Evolutionary conservation across 2,888 invertebrate species (phyloP).

Genomic region (Dascillus cervinus): DNA sequence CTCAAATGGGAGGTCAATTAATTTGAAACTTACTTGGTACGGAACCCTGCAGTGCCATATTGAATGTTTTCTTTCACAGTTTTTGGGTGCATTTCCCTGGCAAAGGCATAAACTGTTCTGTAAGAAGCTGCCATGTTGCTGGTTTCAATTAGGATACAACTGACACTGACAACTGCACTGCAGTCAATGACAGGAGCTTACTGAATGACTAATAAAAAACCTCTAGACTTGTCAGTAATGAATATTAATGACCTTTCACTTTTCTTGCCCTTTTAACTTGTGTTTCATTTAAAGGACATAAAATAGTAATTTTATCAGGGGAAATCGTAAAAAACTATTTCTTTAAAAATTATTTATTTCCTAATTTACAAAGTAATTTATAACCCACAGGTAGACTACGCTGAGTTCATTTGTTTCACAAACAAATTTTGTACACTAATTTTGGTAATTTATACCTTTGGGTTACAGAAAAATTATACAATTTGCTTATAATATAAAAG

Average conservation of each 20-base stretch:
- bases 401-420: too few relatives aligned
- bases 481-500: too few relatives aligned
- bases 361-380: too few relatives aligned
- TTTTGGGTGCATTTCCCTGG: constrained; percentile 70
- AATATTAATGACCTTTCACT: not conserved
- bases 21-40: constrained; percentile 66
- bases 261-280: not conserved
- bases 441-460: too few relatives aligned
- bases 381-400: too few relatives aligned
- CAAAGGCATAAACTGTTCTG: constrained; percentile 67
- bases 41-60: constrained; percentile 83
- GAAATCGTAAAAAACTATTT: too few relatives aligned
- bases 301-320: too few relatives aligned
- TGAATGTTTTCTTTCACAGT: constrained; percentile 57
- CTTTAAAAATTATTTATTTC: too few relatives aligned
- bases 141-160: not conserved
- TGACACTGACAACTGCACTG: not conserved
- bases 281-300: not conserved
- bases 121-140: constrained; percentile 21
- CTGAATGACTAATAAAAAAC: constrained; percentile 13
- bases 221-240: constrained; percentile 4
- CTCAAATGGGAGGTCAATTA: too few relatives aligned
- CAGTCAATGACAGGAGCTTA: constrained; percentile 1
- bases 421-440: too few relatives aligned
- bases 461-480: too few relatives aligned